Percentiles rank a stretch among this genome's conserved stretches.
Conservation (phyloP, 1,140 invertebrate genomes). For the Stegodyphus dumicola region DNA sequence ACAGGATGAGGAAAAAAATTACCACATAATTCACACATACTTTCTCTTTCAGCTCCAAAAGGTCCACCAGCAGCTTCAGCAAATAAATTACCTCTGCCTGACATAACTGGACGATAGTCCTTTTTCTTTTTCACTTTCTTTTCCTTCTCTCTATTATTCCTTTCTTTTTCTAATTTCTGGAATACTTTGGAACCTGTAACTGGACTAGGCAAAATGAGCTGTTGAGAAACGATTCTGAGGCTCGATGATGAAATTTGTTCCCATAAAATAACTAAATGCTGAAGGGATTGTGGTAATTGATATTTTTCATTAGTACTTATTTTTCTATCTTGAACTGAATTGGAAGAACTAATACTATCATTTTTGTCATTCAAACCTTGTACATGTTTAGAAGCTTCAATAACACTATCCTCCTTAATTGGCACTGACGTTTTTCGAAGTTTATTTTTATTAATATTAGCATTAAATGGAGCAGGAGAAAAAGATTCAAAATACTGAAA, state of each 20-base stretch:
- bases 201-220: conserved; percentile 68
- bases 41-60: conserved; percentile 70
- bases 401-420: conserved; percentile 57
- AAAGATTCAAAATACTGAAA: conserved; percentile 80
- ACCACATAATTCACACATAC: conserved; percentile 89
- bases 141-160: conserved; percentile 63
- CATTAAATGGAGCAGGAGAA: conserved; percentile 79
- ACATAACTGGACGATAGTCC: conserved; percentile 66
- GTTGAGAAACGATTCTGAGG: conserved; percentile 76
- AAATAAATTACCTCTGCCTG: conserved; percentile 67
- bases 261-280: conserved; percentile 80
- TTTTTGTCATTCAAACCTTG: conserved; percentile 27
- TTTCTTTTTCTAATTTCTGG: conserved; percentile 71
- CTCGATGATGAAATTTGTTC: conserved; percentile 83
- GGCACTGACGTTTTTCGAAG: conserved; percentile 53
- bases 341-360: conserved; percentile 25
- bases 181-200: conserved; percentile 41
- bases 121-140: conserved; percentile 67
- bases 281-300: conserved; percentile 83
- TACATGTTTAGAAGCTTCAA: conserved; percentile 26
- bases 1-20: conserved; percentile 80
- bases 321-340: conserved; percentile 20
- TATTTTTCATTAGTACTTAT: conserved; percentile 44
- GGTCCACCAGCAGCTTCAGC: conserved; percentile 65
- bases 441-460: conserved; percentile 77